These are phyloP conservation scores for Hiodon alosoides DNA, from an alignment of 2,113 vertebrate species.

Conservation along the genomic window DNA sequence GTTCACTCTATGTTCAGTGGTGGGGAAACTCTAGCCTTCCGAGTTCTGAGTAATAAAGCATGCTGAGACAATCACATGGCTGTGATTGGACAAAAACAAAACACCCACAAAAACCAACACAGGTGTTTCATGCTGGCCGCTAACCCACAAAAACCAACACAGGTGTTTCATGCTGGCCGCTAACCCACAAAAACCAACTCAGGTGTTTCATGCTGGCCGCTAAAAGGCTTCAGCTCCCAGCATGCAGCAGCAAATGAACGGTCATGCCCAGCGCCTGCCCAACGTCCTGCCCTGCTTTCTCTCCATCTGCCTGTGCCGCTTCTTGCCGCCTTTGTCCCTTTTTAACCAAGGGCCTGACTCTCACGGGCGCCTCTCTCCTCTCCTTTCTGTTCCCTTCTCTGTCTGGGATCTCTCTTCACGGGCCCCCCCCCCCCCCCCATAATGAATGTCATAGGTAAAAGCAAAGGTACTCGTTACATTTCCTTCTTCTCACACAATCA, in stretches of 20 bases:
- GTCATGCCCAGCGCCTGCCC: background rate
- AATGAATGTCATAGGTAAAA: conserved; percentile 89
- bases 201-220: conserved; percentile 7
- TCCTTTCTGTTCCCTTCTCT: conserved; percentile 38
- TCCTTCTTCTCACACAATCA: conserved; percentile 51
- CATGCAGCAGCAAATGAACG: conserved; percentile 1
- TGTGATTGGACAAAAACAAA: background rate
- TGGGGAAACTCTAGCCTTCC: no score
- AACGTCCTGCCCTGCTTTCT: conserved; percentile 18
- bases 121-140: no score
- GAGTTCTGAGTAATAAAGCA: no score
- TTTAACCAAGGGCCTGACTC: conserved; percentile 36
- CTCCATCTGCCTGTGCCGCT: conserved; percentile 27
- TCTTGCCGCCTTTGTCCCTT: conserved; percentile 36
- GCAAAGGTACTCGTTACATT: conserved; percentile 80
- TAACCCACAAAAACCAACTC: background rate
- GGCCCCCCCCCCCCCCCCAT: conserved; percentile 62
- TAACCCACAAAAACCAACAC: no score
- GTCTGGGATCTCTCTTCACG: conserved; percentile 55
- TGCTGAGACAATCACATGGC: conserved; percentile 1
- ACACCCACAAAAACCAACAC: background rate
- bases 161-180: no score
- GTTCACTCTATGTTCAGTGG: background rate
- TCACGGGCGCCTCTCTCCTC: conserved; percentile 43
- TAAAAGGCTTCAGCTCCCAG: conserved; percentile 12